Base-by-base conservation (phyloP, 1,140 invertebrate genomes). In the Agrypnia vestita region DNA sequence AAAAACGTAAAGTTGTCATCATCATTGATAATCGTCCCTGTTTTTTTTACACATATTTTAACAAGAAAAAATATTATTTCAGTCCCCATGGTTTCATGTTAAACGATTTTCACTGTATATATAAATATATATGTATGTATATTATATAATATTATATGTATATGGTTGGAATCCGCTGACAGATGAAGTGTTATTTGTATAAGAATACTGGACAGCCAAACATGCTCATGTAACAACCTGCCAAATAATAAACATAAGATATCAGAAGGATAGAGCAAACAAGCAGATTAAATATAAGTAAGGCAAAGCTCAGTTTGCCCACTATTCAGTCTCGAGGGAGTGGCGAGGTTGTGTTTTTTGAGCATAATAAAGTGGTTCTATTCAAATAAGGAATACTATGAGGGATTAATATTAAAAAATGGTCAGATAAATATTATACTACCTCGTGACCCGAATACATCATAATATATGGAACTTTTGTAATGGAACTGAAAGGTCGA, bases 391-490 rank as follows among this genome's bases (percentile, higher is more conserved):
- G 46, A 19, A 72, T 44, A 81, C 79, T 61, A 83, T 69, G 73
- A 78, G 80, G 82, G 81, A n/a, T n/a, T n/a, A 35, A 35, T 35
- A 35, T 35, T 35, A 83, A 84, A 78, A 84, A 83, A 83, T 85
- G 88, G 88, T 90, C 89, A 89, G 88, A 90, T 90, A 90, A 90
- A 90, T 89, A 87, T 87, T 89, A 89, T 88, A 90, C 88, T 90
- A 90, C 88, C 88, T 88, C 88, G 67, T 62, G 55, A 62, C 47
- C 55, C 46, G 64, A 62, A 12, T 62, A 62, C 59, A 35, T 62
- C 21, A 21, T 9, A 35, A 21, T 11, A 64, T 64, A 25, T 35
- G 35, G 19, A 64, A 35, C 13, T 71, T 47, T 10, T 71, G n/a
- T 71, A 19, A 61, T 71, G n/a, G 43, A 67, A 67, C 19, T 15